Conservation (phyloP, 2,113 vertebrate genomes). For the Jacana jacana region DNA sequence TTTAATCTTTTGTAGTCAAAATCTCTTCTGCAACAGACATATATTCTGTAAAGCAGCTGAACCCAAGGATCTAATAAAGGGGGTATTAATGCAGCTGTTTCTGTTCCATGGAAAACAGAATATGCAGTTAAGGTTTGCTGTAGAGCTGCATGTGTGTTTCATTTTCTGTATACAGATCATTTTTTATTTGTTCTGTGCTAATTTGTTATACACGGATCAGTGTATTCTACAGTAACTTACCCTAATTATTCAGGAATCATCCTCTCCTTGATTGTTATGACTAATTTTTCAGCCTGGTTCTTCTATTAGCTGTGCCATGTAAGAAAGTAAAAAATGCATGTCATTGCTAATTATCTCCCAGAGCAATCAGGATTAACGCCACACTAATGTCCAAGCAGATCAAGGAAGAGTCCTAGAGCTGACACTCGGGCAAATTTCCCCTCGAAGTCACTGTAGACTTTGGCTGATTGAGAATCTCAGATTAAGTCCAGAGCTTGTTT, state of each 20-base stretch:
- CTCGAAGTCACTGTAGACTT: background rate
- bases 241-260: background rate
- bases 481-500: background rate
- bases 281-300: background rate
- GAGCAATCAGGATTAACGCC: background rate
- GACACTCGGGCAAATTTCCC: background rate
- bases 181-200: background rate
- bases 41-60: background rate
- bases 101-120: background rate
- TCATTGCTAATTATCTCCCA: background rate
- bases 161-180: background rate
- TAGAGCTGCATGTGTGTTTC: background rate
- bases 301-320: background rate
- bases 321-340: background rate
- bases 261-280: background rate
- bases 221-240: background rate
- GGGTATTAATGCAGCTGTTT: conserved; percentile 12
- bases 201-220: background rate
- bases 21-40: background rate
- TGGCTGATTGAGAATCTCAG: background rate
- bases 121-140: background rate
- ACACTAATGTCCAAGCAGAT: background rate
- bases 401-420: background rate
- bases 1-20: background rate
- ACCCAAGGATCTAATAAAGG: background rate